Conservation (phyloP, 2,797 vertebrate genomes). For the Discoglossus pictus region DNA sequence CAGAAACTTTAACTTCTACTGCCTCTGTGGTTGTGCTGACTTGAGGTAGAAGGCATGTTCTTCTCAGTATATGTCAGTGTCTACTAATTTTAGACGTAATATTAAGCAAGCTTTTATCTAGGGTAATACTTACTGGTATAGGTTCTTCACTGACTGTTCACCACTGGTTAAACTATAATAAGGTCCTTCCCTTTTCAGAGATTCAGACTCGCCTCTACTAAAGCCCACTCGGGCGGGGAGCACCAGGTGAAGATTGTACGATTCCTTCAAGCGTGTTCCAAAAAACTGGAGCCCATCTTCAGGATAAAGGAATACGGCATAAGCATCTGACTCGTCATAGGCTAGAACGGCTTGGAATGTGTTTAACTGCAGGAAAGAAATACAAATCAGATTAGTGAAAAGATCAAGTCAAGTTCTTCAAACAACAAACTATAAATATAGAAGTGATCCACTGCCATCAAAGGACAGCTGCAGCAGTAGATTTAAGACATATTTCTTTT, state of each 20-base stretch:
- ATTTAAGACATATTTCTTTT: too few species aligned
- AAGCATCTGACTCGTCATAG: conserved; percentile 81
- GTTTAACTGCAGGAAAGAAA: conserved; percentile 73
- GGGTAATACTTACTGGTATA: conserved; percentile 78
- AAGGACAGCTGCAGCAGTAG: too few species aligned
- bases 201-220: conserved; percentile 82
- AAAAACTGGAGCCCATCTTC: conserved; percentile 85
- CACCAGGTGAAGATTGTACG: conserved; percentile 89
- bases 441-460: too few species aligned
- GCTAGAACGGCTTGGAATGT: conserved; percentile 93
- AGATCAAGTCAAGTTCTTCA: too few species aligned
- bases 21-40: too few species aligned
- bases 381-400: too few species aligned
- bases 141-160: conserved; percentile 81
- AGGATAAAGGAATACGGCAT: conserved; percentile 89
- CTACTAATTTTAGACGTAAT: too few species aligned
- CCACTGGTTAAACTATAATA: conserved; percentile 82
- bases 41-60: too few species aligned
- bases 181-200: conserved; percentile 77
- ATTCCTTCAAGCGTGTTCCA: conserved; percentile 88
- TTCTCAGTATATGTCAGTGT: too few species aligned
- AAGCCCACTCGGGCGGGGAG: conserved; percentile 91
- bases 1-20: too few species aligned
- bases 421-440: too few species aligned
- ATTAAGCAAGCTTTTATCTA: too few species aligned